Evolutionary conservation across 30 jellyfish, hydroid and myxozoan genomes (phyloP).

Genomic region (Aurelia sp.): DNA sequence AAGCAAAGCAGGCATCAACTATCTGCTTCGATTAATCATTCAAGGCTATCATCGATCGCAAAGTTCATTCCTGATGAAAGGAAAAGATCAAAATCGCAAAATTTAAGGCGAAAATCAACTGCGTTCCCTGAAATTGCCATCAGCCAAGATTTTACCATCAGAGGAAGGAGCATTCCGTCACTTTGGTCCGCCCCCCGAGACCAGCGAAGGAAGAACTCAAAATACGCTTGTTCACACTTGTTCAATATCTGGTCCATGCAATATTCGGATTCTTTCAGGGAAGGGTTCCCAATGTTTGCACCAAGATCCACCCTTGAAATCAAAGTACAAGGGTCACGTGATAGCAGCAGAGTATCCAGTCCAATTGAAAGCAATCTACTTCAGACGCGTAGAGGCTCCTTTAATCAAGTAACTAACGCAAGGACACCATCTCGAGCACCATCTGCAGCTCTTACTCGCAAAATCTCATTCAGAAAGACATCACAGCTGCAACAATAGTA

Average conservation of each 20-base stretch:
- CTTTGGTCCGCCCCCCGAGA: not conserved
- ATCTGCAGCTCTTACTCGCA: no score
- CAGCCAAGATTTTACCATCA: not conserved
- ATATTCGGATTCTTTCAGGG: constrained; percentile 19
- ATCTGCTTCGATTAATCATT: not conserved
- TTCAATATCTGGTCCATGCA: constrained; percentile 43
- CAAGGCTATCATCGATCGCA: not conserved
- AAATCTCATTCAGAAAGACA: no score
- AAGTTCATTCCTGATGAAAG: not conserved
- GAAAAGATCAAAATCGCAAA: not conserved
- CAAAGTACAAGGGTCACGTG: not conserved
- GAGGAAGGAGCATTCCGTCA: not conserved
- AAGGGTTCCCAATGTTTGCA: constrained; percentile 11
- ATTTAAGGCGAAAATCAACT: not conserved
- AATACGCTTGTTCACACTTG: constrained; percentile 32
- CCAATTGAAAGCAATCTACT: not conserved
- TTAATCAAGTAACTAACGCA: no score
- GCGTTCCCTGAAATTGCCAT: not conserved
- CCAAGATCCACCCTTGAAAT: not conserved
- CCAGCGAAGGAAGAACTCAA: constrained; percentile 18
- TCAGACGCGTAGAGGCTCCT: no score
- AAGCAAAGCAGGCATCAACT: constrained; percentile 20
- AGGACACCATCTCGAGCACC: no score
- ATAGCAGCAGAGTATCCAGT: constrained; percentile 5
- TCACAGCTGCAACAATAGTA: no score